Conservation (phyloP, 2,113 vertebrate species). For the Lophius piscatorius region DNA sequence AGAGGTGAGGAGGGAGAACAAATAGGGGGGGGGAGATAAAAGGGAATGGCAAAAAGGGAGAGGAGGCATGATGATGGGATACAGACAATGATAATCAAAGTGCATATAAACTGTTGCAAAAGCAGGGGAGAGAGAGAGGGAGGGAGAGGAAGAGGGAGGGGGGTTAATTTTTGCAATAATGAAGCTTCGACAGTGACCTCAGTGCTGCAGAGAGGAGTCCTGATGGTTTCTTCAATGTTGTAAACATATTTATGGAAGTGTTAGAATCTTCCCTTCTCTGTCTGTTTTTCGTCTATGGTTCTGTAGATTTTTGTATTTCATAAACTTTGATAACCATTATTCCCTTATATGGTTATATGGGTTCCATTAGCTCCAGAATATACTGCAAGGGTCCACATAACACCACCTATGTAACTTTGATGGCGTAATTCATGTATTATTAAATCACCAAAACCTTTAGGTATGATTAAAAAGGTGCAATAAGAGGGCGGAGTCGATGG, state of each 20-base stretch:
- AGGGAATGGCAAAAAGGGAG: background rate
- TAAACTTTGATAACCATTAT: too few relatives aligned
- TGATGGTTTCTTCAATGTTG: background rate
- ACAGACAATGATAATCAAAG: slow-evolving; percentile 9
- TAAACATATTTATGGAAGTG: background rate
- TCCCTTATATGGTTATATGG: too few relatives aligned
- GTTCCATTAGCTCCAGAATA: too few relatives aligned
- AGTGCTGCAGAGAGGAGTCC: slow-evolving; percentile 28
- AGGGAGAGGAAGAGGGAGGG: slow-evolving; percentile 23
- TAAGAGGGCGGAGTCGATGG: too few relatives aligned
- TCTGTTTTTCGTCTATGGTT: too few relatives aligned
- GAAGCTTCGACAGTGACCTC: slow-evolving; percentile 49
- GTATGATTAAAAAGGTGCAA: too few relatives aligned
- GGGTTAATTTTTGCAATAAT: slow-evolving; percentile 50
- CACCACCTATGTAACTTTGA: too few relatives aligned
- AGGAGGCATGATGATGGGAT: slow-evolving; percentile 18
- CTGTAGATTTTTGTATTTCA: too few relatives aligned
- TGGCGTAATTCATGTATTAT: too few relatives aligned
- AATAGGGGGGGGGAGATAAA: slow-evolving; percentile 48
- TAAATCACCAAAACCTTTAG: too few relatives aligned
- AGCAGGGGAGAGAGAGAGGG: slow-evolving; percentile 11
- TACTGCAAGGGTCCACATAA: too few relatives aligned
- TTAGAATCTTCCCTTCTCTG: too few relatives aligned
- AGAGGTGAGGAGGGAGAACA: slow-evolving; percentile 34
- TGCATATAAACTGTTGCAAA: slow-evolving; percentile 33